A percentile compares a stretch with the other conserved stretches of the same genome.
phyloP scores from a whole-genome alignment of 2,113 vertebrate species.

The Taxidea taxus region DNA sequence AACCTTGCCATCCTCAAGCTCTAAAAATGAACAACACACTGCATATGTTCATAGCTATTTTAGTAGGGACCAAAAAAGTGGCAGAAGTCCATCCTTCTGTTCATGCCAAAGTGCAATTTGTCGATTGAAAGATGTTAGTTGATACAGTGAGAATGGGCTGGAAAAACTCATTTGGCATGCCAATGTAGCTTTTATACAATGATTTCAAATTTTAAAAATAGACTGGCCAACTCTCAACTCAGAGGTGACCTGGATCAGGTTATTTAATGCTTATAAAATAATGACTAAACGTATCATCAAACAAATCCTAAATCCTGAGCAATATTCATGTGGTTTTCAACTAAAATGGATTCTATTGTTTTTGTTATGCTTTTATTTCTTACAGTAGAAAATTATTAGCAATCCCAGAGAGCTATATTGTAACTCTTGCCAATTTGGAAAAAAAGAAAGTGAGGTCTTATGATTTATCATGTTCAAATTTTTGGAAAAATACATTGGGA shows the following conservation, averaged over 20 bases:
- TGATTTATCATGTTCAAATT: background rate
- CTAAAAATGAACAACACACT: conserved; percentile 74
- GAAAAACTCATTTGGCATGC: conserved; percentile 61
- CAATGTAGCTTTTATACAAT: background rate
- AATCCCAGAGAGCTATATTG: background rate
- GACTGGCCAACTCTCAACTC: conserved; percentile 50
- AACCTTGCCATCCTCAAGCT: conserved; percentile 72
- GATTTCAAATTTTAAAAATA: conserved; percentile 21
- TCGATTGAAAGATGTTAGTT: conserved; percentile 70
- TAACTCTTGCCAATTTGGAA: background rate
- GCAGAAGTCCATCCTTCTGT: conserved; percentile 78
- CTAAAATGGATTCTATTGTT: background rate
- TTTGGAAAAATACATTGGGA: background rate
- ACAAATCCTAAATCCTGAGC: background rate
- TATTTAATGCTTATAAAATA: conserved; percentile 29
- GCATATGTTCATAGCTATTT: conserved; percentile 77
- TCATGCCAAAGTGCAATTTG: conserved; percentile 78
- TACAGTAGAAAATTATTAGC: background rate
- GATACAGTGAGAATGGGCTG: conserved; percentile 56
- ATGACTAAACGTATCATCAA: background rate
- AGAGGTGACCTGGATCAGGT: conserved; percentile 66
- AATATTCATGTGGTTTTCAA: background rate
- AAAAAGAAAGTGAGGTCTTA: background rate
- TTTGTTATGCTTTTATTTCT: conserved; percentile 22
- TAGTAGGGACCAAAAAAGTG: conserved; percentile 69